Evolutionary conservation across 2,113 vertebrate genomes (phyloP).

Genomic region (Notarius lentiginosus): DNA sequence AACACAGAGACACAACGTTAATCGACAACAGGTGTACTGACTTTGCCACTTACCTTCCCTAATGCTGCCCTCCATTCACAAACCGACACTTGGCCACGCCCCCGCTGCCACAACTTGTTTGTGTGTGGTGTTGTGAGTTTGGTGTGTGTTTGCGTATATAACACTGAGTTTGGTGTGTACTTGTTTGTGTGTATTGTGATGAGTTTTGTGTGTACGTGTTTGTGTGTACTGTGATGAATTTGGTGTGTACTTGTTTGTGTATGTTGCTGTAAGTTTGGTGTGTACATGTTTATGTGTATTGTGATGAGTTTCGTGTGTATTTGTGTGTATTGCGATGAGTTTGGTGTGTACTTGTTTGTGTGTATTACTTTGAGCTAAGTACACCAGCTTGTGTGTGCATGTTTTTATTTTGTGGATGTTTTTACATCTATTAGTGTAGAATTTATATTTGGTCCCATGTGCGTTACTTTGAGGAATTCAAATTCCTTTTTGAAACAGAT

Average conservation of each 20-base stretch:
- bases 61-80: no score
- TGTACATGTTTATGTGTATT: slow-evolving; percentile 11
- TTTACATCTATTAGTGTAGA: neutral
- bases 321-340: neutral
- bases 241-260: neutral
- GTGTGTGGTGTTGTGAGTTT: slow-evolving; percentile 9
- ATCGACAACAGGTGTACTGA: no score
- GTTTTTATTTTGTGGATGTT: neutral
- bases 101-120: neutral
- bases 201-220: neutral
- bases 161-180: neutral
- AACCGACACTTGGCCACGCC: no score
- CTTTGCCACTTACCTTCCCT: no score
- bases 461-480: neutral
- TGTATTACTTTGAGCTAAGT: neutral
- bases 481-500: slow-evolving; percentile 2
- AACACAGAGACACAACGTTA: no score
- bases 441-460: neutral
- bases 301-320: neutral
- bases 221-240: neutral
- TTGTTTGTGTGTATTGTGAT: neutral
- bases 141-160: neutral
- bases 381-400: neutral
- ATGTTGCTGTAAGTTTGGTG: neutral
- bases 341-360: neutral